Base-by-base conservation (phyloP, 53 echinoderm and acorn worm species). In the Zoroaster sp. region DNA sequence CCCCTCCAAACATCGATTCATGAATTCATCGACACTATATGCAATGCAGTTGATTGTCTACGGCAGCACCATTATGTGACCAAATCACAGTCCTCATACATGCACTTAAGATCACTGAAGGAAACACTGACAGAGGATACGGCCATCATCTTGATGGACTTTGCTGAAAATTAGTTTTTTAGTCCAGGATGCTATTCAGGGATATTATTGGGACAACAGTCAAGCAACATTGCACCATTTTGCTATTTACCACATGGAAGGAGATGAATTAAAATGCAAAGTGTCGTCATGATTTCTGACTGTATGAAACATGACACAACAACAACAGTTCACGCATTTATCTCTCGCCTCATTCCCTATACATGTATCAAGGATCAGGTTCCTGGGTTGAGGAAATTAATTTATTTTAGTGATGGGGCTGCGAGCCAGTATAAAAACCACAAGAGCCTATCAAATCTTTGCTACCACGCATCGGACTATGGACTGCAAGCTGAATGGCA, bases 381-480 rank as follows among this genome's bases (percentile, higher is more conserved):
- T 2, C 78, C 88, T 12, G 25, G 35, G 1, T 17, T 37, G 40
- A 17, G 40, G 9, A 70, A 71, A 17, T 28, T 82, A 4, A 13
- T 72, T 0, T 82, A 89, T 17, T 89, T 89, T 40, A 89, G 82
- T 81, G 89, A 89, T 81, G 71, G 89, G 31, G 73, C 73, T 21
- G 89, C 89, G 5, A 42, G 25, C 15, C 89, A 89, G 20, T 81
- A 89, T 49, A 89, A 89, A 37, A 72, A 89, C 72, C 37, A 82
- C 34, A 89, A 81, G 35, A 89, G 80, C 30, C 35, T 89, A 11
- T 37, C 35, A 20, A 89, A 79, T 45, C 72, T 82, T 36, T 39
- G 89, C 34, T 18, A 89, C 44, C 89, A 72, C 3, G 46, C 32
- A 14, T 17, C 47, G 6, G 88, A 87, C 54, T 43, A 68, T 81